phyloP scores from a whole-genome alignment of 2,113 vertebrate species.

The Albula glossodonta region DNA sequence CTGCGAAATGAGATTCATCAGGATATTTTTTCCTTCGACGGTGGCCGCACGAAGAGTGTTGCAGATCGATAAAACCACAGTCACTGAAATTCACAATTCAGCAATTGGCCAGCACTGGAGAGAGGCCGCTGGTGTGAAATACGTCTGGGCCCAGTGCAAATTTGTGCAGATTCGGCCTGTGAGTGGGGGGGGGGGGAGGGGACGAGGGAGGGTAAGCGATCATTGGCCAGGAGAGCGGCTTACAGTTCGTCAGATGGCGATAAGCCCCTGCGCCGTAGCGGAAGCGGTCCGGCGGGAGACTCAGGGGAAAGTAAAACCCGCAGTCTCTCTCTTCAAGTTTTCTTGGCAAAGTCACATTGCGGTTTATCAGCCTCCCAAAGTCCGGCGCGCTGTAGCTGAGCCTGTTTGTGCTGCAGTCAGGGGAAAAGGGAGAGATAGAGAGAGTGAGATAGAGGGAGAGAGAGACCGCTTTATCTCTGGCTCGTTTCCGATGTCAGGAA shows the following conservation, averaged over 20 bases:
- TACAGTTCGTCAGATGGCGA: not conserved
- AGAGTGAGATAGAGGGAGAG: not conserved
- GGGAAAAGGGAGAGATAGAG: not conserved
- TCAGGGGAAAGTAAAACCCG: not conserved
- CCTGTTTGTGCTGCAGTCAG: constrained; percentile 2
- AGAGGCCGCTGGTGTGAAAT: not conserved
- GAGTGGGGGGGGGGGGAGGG: not conserved
- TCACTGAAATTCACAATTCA: not conserved
- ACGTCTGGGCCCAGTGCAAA: not conserved
- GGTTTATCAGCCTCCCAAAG: not conserved
- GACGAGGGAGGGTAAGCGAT: not conserved
- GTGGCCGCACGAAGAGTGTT: not conserved
- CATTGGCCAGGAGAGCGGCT: not conserved
- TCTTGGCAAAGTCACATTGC: not conserved
- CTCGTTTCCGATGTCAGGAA: not conserved
- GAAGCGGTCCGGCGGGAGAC: not conserved
- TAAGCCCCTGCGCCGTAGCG: not conserved
- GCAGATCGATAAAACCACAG: not conserved
- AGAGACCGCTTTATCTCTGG: no score
- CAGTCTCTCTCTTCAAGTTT: not conserved
- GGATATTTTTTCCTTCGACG: not conserved
- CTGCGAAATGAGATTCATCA: not conserved
- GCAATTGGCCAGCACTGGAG: not conserved
- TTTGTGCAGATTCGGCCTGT: not conserved
- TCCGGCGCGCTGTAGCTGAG: not conserved